These are phyloP conservation scores for Lasioglossum baleicum DNA, from an alignment of 1,140 invertebrate species.

Conservation along the genomic window DNA sequence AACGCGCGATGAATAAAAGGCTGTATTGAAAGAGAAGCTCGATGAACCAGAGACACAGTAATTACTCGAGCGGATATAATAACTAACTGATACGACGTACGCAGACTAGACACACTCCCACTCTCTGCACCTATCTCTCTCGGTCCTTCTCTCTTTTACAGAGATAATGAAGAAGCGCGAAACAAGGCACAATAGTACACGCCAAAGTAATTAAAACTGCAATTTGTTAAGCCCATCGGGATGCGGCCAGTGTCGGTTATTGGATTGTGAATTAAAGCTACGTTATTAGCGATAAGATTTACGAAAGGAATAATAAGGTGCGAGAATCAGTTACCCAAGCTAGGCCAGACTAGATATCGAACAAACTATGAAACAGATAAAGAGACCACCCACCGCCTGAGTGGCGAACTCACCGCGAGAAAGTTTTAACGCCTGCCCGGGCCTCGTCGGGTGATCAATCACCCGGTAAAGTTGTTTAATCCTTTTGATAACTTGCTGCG, in stretches of 20 bases:
- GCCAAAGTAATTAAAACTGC: conserved; percentile 27
- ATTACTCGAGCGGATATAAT: conserved; percentile 35
- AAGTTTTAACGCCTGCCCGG: conserved; percentile 70
- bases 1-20: conserved; percentile 21
- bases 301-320: conserved; percentile 20
- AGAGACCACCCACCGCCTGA: conserved; percentile 60
- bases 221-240: conserved; percentile 22
- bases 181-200: neutral
- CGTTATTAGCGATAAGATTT: conserved; percentile 22
- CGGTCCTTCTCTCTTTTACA: too few species aligned
- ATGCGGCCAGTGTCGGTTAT: neutral
- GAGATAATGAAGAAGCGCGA: neutral
- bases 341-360: conserved; percentile 26
- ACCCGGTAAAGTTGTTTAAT: conserved; percentile 75
- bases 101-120: neutral
- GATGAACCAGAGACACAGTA: conserved; percentile 22
- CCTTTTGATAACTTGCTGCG: conserved; percentile 69
- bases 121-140: neutral
- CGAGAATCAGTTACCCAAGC: conserved; percentile 11
- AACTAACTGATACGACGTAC: conserved; percentile 15
- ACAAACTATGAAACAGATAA: conserved; percentile 40
- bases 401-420: conserved; percentile 65
- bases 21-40: conserved; percentile 8
- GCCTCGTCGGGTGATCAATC: conserved; percentile 72
- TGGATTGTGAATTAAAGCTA: conserved; percentile 10